Conservation (phyloP, 2,797 vertebrate genomes). For the Lacerta agilis region DNA sequence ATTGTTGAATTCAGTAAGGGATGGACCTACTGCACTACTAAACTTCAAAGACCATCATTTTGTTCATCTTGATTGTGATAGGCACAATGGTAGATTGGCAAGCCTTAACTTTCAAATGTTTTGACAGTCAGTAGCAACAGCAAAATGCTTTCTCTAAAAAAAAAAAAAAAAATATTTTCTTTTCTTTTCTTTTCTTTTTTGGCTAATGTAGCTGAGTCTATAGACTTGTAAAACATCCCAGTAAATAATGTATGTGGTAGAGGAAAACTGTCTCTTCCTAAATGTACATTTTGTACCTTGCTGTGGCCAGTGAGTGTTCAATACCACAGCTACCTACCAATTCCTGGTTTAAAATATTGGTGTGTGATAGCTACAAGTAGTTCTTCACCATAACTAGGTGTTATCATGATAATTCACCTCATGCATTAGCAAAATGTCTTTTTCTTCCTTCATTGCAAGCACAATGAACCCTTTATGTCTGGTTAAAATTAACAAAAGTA, state of each 20-base stretch:
- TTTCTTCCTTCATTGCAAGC: too few species aligned
- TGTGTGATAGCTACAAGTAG: too few species aligned
- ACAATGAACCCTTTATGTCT: too few species aligned
- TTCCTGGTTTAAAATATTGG: background rate
- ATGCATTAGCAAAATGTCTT: too few species aligned
- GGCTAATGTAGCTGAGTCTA: too few species aligned
- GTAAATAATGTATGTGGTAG: background rate
- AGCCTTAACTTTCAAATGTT: background rate
- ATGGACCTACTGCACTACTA: too few species aligned
- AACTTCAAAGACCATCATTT: background rate
- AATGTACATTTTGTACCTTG: background rate
- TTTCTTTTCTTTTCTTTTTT: too few species aligned
- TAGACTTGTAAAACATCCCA: too few species aligned
- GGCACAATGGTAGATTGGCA: background rate
- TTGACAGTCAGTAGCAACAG: background rate
- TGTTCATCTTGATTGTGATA: background rate
- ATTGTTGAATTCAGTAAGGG: background rate
- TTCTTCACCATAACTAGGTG: too few species aligned
- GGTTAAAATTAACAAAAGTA: background rate
- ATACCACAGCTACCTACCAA: background rate
- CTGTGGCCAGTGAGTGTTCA: background rate
- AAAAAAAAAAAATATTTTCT: too few species aligned
- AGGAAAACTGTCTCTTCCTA: background rate
- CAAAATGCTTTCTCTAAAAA: background rate
- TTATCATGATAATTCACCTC: too few species aligned